phyloP scores from a whole-genome alignment of 2,888 invertebrate species.

The Zonitis immaculata region DNA sequence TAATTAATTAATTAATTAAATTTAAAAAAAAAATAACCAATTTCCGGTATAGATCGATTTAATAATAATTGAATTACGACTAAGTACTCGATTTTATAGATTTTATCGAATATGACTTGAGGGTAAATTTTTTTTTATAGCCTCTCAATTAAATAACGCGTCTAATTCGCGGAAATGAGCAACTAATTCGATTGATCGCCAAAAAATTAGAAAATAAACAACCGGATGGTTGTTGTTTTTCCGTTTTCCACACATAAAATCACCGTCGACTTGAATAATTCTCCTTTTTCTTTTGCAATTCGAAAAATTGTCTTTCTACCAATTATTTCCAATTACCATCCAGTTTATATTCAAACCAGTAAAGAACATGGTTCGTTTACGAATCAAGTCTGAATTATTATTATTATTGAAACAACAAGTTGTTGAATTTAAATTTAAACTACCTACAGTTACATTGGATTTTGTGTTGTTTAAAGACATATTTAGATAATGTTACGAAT shows the following conservation, averaged over 20 bases:
- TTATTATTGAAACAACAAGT: not conserved
- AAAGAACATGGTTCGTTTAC: conserved; percentile 5
- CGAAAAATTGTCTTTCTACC: no score
- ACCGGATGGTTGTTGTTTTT: conserved; percentile 1
- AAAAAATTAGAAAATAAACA: not conserved
- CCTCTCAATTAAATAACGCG: no score
- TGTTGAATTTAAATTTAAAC: not conserved
- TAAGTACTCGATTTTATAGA: conserved; percentile 1
- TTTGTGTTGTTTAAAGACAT: no score
- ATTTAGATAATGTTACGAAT: conserved; percentile 16
- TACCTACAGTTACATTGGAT: not conserved
- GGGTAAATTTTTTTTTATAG: no score
- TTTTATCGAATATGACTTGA: not conserved
- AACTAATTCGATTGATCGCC: conserved; percentile 4
- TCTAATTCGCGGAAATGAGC: conserved; percentile 14
- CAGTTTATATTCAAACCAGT: not conserved
- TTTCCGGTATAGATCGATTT: conserved; percentile 1
- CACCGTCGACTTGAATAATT: not conserved
- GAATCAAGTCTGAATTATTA: conserved; percentile 4
- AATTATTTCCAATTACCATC: conserved; percentile 4
- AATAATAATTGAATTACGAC: not conserved
- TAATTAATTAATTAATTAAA: not conserved
- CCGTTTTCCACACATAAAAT: conserved; percentile 4
- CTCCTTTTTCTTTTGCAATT: no score
- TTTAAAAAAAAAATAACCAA: no score